These are phyloP conservation scores for Caradrina clavipalpis DNA, from an alignment of 2,888 invertebrate species.

Conservation along the genomic window DNA sequence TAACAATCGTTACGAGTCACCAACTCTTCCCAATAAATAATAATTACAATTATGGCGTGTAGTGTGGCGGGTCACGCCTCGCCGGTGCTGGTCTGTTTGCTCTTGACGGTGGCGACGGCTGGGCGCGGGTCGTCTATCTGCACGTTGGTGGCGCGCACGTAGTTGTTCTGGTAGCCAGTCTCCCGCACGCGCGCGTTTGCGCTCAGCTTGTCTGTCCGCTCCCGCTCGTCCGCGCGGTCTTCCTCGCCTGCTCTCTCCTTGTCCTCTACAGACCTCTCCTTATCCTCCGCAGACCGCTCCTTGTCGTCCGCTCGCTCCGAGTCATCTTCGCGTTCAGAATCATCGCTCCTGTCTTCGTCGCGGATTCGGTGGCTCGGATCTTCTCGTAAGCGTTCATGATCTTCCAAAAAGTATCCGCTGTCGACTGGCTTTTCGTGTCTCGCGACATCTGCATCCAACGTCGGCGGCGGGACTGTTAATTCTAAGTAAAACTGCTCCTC, in stretches of 20 bases:
- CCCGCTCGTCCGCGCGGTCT: conserved; percentile 64
- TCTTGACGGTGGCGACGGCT: conserved; percentile 56
- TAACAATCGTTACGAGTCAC: conserved; percentile 47
- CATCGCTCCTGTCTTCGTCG: conserved; percentile 62
- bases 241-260: conserved; percentile 68
- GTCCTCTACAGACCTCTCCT: conserved; percentile 65
- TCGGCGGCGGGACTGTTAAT: conserved; percentile 81
- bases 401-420: conserved; percentile 76
- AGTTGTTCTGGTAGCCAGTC: conserved; percentile 81
- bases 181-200: conserved; percentile 81
- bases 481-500: conserved; percentile 80
- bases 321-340: conserved; percentile 50
- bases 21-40: conserved; percentile 80
- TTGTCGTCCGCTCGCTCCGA: conserved; percentile 60
- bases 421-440: conserved; percentile 74
- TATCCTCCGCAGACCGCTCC: conserved; percentile 61
- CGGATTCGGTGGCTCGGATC: conserved; percentile 74
- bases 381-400: conserved; percentile 79
- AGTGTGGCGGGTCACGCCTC: conserved; percentile 62
- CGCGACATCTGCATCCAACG: conserved; percentile 79
- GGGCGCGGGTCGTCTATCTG: conserved; percentile 78
- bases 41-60: conserved; percentile 81
- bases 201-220: conserved; percentile 74
- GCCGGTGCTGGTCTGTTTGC: conserved; percentile 63
- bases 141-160: conserved; percentile 80